phyloP scores from a whole-genome alignment of 2,113 vertebrate genomes.

The Lophochroa leadbeateri region DNA sequence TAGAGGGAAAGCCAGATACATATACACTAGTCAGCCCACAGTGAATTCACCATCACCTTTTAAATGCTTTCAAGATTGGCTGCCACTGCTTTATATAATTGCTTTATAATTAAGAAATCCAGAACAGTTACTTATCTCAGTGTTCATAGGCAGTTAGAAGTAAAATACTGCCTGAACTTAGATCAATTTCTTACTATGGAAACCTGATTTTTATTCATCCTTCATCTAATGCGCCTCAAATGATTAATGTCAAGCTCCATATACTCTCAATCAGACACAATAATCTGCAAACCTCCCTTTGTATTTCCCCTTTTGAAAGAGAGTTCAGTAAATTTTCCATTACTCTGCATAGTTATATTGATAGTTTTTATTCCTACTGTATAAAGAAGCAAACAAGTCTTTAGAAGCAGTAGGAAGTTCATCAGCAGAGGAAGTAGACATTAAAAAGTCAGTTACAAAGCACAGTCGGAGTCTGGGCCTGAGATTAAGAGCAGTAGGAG shows the following conservation, averaged over 20 bases:
- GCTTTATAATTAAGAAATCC: constrained; percentile 5
- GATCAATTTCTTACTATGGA: background rate
- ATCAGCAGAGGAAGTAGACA: constrained; percentile 36
- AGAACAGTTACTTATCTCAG: constrained; percentile 14
- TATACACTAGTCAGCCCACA: background rate
- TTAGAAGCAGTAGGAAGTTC: constrained; percentile 49
- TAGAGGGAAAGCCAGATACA: background rate
- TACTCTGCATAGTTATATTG: background rate
- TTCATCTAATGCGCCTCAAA: background rate
- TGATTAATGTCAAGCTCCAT: background rate
- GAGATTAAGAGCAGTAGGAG: constrained; percentile 62
- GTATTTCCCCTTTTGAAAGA: background rate
- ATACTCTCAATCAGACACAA: background rate
- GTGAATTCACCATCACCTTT: background rate
- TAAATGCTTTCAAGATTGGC: background rate
- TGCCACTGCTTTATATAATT: background rate
- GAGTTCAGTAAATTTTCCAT: constrained; percentile 9
- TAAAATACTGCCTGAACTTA: background rate
- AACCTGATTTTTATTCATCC: constrained; percentile 6
- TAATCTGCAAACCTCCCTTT: constrained; percentile 39
- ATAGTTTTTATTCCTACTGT: constrained; percentile 19
- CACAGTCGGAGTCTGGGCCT: constrained; percentile 10
- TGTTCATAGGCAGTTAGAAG: background rate
- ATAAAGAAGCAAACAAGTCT: constrained; percentile 34
- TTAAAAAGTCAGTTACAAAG: constrained; percentile 61